A percentile compares a stretch with the other conserved stretches of the same genome.
Evolutionary conservation across 2,797 vertebrate genomes (phyloP).

Genomic region (Tapirus indicus): DNA sequence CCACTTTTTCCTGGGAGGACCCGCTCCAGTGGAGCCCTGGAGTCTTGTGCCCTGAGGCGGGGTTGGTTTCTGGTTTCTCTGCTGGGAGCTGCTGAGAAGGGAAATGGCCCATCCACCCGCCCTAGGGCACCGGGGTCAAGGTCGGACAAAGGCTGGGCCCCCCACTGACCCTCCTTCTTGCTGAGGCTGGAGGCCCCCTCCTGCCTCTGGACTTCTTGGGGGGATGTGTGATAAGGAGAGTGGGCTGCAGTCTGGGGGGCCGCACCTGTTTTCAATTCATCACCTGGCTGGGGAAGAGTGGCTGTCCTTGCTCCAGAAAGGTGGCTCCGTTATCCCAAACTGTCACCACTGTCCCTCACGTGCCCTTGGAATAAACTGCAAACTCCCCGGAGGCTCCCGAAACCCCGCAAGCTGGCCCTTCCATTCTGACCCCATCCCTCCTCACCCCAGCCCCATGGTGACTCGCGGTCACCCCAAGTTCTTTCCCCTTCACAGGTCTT

Average conservation of each 20-base stretch:
- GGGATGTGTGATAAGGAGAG: no score
- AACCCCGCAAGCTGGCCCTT: no score
- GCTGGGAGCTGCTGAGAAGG: neutral
- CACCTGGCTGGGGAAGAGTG: neutral
- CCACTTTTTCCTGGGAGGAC: neutral
- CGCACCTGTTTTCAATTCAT: neutral
- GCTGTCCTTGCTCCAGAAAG: neutral
- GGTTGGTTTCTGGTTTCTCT: neutral
- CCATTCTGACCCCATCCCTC: fast-evolving
- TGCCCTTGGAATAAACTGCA: neutral
- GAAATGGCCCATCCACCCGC: neutral
- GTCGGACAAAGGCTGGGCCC: neutral
- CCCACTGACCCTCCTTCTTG: neutral
- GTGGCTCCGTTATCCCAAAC: neutral
- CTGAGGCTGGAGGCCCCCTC: neutral
- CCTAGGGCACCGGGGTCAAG: neutral
- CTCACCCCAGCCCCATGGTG: neutral
- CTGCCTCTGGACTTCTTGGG: neutral
- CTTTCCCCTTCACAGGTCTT: neutral
- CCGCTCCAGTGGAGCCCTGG: neutral
- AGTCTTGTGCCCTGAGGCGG: neutral
- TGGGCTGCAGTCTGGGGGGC: neutral
- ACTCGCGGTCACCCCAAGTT: neutral
- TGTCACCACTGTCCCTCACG: neutral
- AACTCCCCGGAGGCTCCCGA: neutral